phyloP scores from a whole-genome alignment of 2,797 vertebrate genomes.

The Megalops cyprinoides region DNA sequence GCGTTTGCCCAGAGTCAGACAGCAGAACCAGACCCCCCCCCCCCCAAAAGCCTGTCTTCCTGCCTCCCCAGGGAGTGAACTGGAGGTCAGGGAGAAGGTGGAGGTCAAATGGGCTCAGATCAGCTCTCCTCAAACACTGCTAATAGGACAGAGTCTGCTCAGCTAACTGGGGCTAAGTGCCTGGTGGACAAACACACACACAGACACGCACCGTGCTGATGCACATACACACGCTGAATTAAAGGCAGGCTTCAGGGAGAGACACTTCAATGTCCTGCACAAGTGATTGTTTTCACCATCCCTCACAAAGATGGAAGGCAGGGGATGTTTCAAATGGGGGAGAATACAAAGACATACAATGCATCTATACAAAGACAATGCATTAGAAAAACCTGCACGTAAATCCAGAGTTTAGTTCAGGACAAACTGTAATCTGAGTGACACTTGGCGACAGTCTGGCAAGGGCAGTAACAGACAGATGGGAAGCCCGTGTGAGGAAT shows the following conservation, averaged over 20 bases:
- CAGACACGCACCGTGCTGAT: conserved; percentile 37
- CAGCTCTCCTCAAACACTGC: conserved; percentile 63
- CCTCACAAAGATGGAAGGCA: conserved; percentile 65
- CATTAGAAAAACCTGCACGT: not conserved
- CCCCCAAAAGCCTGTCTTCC: conserved; percentile 53
- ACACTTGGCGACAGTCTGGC: conserved; percentile 6
- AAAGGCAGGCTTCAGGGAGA: conserved; percentile 72
- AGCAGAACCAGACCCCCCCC: conserved; percentile 34
- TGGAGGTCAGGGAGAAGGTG: conserved; percentile 83
- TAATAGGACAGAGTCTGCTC: conserved; percentile 65
- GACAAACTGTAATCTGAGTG: not conserved
- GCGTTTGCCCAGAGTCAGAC: conserved; percentile 74
- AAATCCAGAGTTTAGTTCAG: conserved; percentile 8
- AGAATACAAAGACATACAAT: too few relatives aligned
- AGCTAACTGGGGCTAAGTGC: conserved; percentile 70
- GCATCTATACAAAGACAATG: too few relatives aligned
- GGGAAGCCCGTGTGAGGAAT: conserved; percentile 35
- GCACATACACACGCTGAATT: conserved; percentile 40
- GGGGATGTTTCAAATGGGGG: too few relatives aligned
- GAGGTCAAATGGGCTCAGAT: conserved; percentile 78
- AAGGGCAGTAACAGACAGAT: conserved; percentile 49
- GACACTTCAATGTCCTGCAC: conserved; percentile 72
- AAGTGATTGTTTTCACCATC: conserved; percentile 78
- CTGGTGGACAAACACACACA: conserved; percentile 22
- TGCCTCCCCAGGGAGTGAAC: conserved; percentile 60